Conservation (phyloP, 2,797 vertebrate genomes). For the Vespertilio murinus region DNA sequence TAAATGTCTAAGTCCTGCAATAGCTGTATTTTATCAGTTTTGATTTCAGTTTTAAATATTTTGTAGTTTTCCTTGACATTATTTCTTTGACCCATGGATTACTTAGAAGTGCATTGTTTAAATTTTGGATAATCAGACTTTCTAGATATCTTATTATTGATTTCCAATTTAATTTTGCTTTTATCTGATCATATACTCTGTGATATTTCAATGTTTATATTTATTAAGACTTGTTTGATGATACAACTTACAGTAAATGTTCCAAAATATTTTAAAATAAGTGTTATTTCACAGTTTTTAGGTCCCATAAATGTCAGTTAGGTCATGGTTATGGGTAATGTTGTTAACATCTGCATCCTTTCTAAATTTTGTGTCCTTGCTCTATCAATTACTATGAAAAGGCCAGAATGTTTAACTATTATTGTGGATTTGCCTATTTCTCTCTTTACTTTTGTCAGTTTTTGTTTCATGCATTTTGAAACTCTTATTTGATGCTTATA, state of each 20-base stretch:
- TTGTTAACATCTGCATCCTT: neutral
- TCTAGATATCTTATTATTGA: neutral
- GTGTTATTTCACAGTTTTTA: neutral
- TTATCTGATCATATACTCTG: neutral
- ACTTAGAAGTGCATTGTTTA: neutral
- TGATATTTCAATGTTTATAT: neutral
- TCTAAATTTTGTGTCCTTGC: neutral
- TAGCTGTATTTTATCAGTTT: neutral
- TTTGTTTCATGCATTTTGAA: neutral
- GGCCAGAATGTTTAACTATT: neutral
- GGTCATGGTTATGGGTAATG: neutral
- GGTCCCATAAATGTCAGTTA: neutral
- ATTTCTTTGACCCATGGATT: neutral
- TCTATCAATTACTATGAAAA: neutral
- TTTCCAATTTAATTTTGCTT: neutral
- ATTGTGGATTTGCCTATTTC: neutral
- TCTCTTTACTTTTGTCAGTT: neutral
- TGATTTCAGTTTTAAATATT: neutral
- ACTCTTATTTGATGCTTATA: neutral
- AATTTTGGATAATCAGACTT: neutral
- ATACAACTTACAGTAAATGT: neutral
- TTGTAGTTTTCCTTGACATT: neutral
- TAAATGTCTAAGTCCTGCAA: neutral
- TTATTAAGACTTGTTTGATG: neutral
- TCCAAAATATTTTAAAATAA: neutral